Conservation (phyloP, 2,888 invertebrate genomes). For the Taphrorychus bicolor region DNA sequence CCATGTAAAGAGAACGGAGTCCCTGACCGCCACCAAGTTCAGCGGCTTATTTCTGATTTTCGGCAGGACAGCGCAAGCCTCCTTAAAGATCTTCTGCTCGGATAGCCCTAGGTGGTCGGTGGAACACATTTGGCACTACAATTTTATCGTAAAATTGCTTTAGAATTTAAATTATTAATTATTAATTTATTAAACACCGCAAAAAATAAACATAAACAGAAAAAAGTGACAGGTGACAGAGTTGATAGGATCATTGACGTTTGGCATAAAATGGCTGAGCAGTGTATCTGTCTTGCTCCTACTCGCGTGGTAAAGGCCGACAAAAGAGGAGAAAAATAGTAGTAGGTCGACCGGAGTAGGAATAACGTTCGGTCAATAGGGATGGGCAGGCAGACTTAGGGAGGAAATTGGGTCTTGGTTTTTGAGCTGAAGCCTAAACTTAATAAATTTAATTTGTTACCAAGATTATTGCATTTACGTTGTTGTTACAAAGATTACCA, state of each 20-base stretch:
- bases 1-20: conserved; percentile 75
- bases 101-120: conserved; percentile 67
- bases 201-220: not conserved
- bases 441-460: no score
- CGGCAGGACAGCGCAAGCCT: conserved; percentile 64
- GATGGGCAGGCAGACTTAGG: no score
- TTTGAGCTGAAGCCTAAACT: no score
- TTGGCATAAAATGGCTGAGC: not conserved
- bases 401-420: no score
- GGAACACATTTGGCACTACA: conserved; percentile 62
- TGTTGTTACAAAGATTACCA: no score
- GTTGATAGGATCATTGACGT: not conserved
- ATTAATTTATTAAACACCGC: not conserved
- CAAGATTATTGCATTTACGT: no score
- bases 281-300: no score
- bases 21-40: conserved; percentile 69
- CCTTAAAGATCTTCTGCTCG: conserved; percentile 68
- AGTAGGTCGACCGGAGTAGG: no score
- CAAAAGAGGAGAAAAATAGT: no score
- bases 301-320: no score
- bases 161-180: not conserved
- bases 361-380: no score
- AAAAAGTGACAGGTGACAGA: not conserved
- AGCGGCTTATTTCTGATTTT: conserved; percentile 66
- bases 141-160: not conserved